phyloP scores from a whole-genome alignment of 2,888 invertebrate species.

The Cataglyphis albicans region DNA sequence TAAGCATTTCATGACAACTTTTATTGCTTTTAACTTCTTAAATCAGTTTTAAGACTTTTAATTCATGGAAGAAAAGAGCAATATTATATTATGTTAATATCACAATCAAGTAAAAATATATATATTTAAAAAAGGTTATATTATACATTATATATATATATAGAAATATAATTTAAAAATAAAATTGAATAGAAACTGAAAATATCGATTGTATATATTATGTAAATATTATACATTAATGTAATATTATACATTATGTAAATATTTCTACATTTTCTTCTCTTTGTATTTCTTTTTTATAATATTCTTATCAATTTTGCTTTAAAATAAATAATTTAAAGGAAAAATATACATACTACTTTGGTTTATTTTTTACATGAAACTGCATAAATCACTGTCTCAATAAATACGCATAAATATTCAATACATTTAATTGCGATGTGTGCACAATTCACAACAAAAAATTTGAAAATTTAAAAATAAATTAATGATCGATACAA shows the following conservation, averaged over 20 bases:
- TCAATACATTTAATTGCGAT: background rate
- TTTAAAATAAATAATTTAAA: slow-evolving; percentile 77
- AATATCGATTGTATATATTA: background rate
- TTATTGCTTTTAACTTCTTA: background rate
- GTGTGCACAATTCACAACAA: background rate
- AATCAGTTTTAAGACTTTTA: background rate
- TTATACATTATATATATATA: background rate
- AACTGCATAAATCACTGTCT: background rate
- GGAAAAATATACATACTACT: background rate
- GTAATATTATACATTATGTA: background rate
- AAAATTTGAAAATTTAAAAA: background rate
- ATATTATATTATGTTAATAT: background rate
- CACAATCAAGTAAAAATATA: background rate
- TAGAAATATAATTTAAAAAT: background rate
- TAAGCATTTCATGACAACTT: background rate
- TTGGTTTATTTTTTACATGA: background rate
- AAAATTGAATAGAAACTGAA: background rate
- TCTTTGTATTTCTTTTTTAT: background rate
- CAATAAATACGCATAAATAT: background rate
- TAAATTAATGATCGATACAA: background rate
- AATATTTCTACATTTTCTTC: background rate
- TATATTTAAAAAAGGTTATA: background rate
- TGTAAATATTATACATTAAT: background rate
- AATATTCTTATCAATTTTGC: too few species aligned
- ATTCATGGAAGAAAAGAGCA: background rate